A percentile compares a stretch with the other conserved stretches of the same genome.
Evolutionary conservation across 1,140 invertebrate genomes (phyloP).

Genomic region (Ceratina australensis): DNA sequence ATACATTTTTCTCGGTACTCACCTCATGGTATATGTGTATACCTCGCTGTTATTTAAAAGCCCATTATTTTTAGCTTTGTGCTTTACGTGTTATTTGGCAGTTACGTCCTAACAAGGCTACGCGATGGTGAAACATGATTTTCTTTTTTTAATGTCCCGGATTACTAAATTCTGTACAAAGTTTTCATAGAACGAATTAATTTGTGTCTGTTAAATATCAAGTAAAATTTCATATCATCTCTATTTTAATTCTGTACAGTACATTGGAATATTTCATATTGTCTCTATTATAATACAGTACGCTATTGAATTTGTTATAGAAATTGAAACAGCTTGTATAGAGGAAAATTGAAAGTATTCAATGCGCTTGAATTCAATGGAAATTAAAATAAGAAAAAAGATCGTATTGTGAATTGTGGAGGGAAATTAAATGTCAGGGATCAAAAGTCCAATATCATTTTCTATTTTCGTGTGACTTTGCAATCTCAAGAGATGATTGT

Average conservation of each 20-base stretch:
- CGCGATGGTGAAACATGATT: background rate
- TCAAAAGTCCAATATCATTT: background rate
- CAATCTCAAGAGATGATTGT: background rate
- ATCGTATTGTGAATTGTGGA: background rate
- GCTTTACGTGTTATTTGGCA: constrained; percentile 22
- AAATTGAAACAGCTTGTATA: too few species aligned
- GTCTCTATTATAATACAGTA: too few species aligned
- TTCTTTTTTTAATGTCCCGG: constrained; percentile 25
- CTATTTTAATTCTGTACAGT: too few species aligned
- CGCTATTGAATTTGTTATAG: too few species aligned
- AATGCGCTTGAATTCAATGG: background rate
- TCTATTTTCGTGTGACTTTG: background rate
- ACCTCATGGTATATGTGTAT: background rate
- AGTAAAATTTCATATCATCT: too few species aligned
- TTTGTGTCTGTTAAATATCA: too few species aligned
- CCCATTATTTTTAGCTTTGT: constrained; percentile 8
- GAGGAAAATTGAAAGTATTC: too few species aligned
- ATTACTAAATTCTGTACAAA: background rate
- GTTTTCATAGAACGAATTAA: too few species aligned
- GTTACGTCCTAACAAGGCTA: constrained; percentile 12
- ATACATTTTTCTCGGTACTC: background rate
- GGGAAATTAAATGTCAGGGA: background rate
- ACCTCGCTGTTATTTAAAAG: background rate
- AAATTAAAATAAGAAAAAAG: background rate
- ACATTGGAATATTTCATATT: too few species aligned